These are phyloP conservation scores for Calvadosia cruxmelitensis DNA, from an alignment of 30 jellyfish, hydroid and myxozoan species.

Conservation along the genomic window DNA sequence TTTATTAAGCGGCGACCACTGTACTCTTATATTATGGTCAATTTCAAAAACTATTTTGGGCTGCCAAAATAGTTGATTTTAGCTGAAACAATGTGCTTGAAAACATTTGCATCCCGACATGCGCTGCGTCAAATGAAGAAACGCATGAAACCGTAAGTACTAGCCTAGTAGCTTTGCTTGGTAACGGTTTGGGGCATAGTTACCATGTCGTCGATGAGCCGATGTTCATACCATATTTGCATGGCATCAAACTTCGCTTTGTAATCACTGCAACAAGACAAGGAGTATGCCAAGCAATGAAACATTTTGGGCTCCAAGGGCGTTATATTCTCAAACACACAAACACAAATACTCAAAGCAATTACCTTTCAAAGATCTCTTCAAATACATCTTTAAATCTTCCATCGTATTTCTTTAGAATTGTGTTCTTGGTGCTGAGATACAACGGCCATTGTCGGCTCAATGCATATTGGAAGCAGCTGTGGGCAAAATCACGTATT, in stretches of 20 bases:
- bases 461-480: slow-evolving; percentile 93
- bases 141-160: background rate
- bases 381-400: slow-evolving; percentile 90
- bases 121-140: slow-evolving; percentile 6
- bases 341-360: too few species aligned
- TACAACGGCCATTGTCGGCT: slow-evolving; percentile 83
- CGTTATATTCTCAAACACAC: too few species aligned
- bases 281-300: too few species aligned
- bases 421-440: slow-evolving; percentile 97
- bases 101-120: background rate
- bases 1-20: too few species aligned
- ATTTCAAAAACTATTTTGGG: too few species aligned
- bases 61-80: too few species aligned
- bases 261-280: slow-evolving; percentile 46
- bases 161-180: background rate
- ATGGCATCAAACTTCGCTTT: slow-evolving; percentile 76
- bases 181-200: too few species aligned
- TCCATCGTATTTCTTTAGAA: slow-evolving; percentile 93
- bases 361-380: slow-evolving; percentile 88
- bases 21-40: too few species aligned
- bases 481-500: slow-evolving; percentile 90
- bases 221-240: slow-evolving; percentile 92
- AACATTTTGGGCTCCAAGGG: too few species aligned
- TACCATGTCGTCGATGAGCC: slow-evolving; percentile 98
- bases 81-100: too few species aligned